Evolutionary conservation across 2,888 invertebrate species (phyloP), one percentile per base, ranked within the genome.

Genomic region (Netelia fuscicornis): DNA sequence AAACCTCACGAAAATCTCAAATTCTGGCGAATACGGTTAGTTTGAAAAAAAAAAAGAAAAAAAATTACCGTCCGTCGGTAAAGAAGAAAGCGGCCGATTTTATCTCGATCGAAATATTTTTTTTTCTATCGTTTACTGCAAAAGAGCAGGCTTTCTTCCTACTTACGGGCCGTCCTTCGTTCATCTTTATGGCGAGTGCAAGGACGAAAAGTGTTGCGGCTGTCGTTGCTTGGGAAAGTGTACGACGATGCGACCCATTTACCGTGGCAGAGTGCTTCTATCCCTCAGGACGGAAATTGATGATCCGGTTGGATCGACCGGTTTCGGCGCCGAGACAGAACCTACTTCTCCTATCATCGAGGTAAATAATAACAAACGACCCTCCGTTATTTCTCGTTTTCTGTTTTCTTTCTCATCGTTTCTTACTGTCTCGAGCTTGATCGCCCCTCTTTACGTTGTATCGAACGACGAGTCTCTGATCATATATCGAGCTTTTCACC

Each of bases 91-190:
- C 13, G 48, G 48, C 10, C 11, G 48, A 48, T 48, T 37, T 37
- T 37, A 37, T 37, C 6, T 37, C 37, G 37, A 37, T 37, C 37
- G 37, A 37, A 6, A 37, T 37, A 37, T 48, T 48, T 48, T 67
- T 77, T 62, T 20, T 77, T 13, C 54, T 17, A 20, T 44, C 20
- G 54, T 62, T 13, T 62, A 30, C 70, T 37, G 9, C 13, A 10
- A 25, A 44, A 68, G 20, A 72, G n/a, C 88, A 96, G 97, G 95
- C 92, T 97, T 96, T 90, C 94, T 97, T 37, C 98, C 98, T 0
- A 96, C 97, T 0, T 97, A 97, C 93, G 98, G 98, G 0, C 98
- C 98, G 0, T 96, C 97, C 0, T 96, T 96, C 90, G 92, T 98
- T 1, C 96, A 98, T 91, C 95, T 98, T 91, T 98, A 98, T 89